A percentile compares a stretch with the other conserved stretches of the same genome.
These are phyloP conservation scores for Acromyrmex charruanus DNA, from an alignment of 1,140 invertebrate species.

Conservation along the genomic window DNA sequence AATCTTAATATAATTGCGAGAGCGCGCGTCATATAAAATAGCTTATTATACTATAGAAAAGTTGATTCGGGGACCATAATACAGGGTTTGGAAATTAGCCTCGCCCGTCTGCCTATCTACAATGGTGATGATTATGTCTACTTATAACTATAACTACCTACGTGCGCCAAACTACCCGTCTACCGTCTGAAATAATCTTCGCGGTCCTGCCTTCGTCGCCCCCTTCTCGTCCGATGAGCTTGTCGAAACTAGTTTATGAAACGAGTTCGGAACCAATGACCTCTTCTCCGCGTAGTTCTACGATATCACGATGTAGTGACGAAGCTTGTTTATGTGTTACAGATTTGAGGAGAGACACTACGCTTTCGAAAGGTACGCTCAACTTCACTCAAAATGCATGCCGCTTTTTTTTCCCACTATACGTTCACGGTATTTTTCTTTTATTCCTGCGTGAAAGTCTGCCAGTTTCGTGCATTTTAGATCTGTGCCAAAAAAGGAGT, in stretches of 20 bases:
- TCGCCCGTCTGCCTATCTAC: conserved; percentile 82
- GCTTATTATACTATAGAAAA: conserved; percentile 86
- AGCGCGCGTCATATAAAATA: conserved; percentile 84
- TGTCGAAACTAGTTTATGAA: conserved; percentile 74
- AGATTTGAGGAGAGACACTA: conserved; percentile 87
- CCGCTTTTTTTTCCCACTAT: neutral
- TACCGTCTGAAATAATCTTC: conserved; percentile 84
- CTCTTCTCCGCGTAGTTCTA: conserved; percentile 40
- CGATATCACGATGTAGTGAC: conserved; percentile 77
- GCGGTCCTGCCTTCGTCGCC: conserved; percentile 69
- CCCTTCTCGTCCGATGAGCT: conserved; percentile 45
- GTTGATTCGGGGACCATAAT: conserved; percentile 84
- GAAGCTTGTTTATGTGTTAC: conserved; percentile 85
- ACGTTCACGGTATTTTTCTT: neutral
- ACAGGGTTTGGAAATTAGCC: conserved; percentile 85
- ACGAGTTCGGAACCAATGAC: conserved; percentile 71
- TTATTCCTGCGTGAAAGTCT: neutral
- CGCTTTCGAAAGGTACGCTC: conserved; percentile 86
- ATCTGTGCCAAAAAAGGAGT: neutral
- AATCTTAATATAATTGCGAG: conserved; percentile 82
- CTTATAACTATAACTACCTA: conserved; percentile 84
- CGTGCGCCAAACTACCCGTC: conserved; percentile 77
- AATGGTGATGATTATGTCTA: conserved; percentile 84
- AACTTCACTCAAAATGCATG: conserved; percentile 76
- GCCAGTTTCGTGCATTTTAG: neutral